phyloP scores from a whole-genome alignment of 1,140 invertebrate genomes.

The Pemphigus obesinymphae region DNA sequence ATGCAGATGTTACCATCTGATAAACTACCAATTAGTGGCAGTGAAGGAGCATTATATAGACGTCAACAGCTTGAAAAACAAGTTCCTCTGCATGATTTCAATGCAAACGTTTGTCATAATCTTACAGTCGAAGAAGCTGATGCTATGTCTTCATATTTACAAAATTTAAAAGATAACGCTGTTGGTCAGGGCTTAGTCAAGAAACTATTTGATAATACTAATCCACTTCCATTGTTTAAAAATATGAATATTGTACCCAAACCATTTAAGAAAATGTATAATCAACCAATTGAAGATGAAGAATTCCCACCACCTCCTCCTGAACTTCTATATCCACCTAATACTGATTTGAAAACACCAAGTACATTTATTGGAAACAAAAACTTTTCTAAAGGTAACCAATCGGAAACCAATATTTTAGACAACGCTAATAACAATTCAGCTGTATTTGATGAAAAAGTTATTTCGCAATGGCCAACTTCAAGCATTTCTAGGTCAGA shows the following conservation, averaged over 20 bases:
- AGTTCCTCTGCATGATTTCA: slow-evolving; percentile 73
- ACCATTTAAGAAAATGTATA: slow-evolving; percentile 39
- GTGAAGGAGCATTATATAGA: slow-evolving; percentile 64
- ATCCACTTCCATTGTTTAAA: slow-evolving; percentile 31
- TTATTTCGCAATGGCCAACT: neutral
- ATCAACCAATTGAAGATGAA: neutral
- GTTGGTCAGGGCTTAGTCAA: slow-evolving; percentile 55
- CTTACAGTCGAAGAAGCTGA: slow-evolving; percentile 60
- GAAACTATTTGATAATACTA: slow-evolving; percentile 47
- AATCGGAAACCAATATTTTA: neutral
- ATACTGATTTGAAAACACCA: slow-evolving; percentile 41
- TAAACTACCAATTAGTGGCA: slow-evolving; percentile 69
- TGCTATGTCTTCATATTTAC: slow-evolving; percentile 55
- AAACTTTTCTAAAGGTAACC: neutral
- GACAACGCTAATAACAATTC: slow-evolving; percentile 23
- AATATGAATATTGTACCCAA: slow-evolving; percentile 43
- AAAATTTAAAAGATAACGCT: slow-evolving; percentile 55
- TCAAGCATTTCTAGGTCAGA: neutral
- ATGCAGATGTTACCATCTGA: slow-evolving; percentile 67
- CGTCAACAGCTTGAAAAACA: slow-evolving; percentile 73
- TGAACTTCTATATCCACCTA: slow-evolving; percentile 29
- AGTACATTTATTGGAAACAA: slow-evolving; percentile 30
- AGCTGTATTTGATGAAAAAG: neutral
- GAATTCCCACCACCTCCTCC: slow-evolving; percentile 42
- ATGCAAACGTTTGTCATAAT: slow-evolving; percentile 59